phyloP scores from a whole-genome alignment of 2,888 invertebrate species.

The Conus canariensis region DNA sequence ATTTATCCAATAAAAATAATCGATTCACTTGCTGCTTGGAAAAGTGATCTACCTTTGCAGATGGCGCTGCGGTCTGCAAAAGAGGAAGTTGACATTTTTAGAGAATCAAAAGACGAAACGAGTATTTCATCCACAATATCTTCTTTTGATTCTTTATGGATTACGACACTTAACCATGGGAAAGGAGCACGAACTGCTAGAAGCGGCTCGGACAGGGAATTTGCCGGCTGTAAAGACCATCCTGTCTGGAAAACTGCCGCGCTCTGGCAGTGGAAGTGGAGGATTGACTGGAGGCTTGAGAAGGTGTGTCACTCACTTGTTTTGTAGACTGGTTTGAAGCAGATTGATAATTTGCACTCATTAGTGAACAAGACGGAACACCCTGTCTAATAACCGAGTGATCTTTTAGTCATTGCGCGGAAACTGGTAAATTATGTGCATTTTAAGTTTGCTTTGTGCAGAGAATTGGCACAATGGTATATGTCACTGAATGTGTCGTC shows the following conservation, averaged over 20 bases:
- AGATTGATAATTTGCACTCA: background rate
- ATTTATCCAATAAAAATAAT: conserved; percentile 43
- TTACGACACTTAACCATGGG: conserved; percentile 84
- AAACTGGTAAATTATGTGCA: background rate
- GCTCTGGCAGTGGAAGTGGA: conserved; percentile 53
- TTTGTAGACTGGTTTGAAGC: background rate
- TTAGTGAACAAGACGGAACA: background rate
- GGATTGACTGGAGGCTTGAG: conserved; percentile 51
- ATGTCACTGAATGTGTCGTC: background rate
- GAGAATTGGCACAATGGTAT: too few relatives aligned
- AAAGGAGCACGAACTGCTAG: conserved; percentile 97
- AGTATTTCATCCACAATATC: background rate
- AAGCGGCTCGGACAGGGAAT: conserved; percentile 96
- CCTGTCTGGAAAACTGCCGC: conserved; percentile 81
- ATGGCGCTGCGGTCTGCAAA: conserved; percentile 45
- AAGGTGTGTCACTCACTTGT: conserved; percentile 41
- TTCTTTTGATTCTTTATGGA: conserved; percentile 27
- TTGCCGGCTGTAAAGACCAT: conserved; percentile 93
- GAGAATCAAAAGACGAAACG: conserved; percentile 4
- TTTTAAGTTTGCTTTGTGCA: background rate
- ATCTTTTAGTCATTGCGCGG: background rate
- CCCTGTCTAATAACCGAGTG: too few relatives aligned
- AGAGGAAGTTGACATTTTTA: conserved; percentile 44
- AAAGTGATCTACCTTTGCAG: conserved; percentile 36
- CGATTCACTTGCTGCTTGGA: conserved; percentile 16